These are phyloP conservation scores for Trichechus manatus DNA, from an alignment of 2,113 vertebrate species.

Conservation along the genomic window DNA sequence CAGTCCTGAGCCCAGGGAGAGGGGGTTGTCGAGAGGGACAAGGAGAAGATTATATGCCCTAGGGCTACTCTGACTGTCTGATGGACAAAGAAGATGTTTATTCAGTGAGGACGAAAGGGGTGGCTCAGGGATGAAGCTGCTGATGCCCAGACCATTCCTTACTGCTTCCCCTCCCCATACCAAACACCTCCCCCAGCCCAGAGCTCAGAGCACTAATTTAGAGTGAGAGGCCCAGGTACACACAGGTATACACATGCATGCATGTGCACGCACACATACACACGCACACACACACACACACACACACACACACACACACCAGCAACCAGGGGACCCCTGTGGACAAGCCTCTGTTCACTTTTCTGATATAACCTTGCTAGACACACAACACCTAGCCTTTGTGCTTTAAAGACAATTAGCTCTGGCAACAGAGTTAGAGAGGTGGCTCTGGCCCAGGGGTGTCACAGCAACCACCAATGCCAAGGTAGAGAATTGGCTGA, in stretches of 20 bases:
- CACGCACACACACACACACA: neutral
- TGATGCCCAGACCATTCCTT: neutral
- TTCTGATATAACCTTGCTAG: neutral
- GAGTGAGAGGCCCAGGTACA: neutral
- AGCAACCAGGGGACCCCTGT: neutral
- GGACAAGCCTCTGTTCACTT: neutral
- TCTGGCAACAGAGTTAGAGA: neutral
- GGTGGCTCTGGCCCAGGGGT: constrained; percentile 19
- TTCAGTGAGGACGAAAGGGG: neutral
- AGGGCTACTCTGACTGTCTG: neutral
- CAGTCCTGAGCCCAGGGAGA: neutral
- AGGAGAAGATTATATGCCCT: neutral
- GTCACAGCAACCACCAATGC: neutral
- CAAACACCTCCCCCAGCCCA: neutral
- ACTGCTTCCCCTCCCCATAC: neutral
- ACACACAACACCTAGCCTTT: neutral
- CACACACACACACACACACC: neutral
- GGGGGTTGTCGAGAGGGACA: neutral
- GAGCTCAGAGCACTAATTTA: neutral
- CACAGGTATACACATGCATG: neutral
- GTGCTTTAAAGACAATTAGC: constrained; percentile 58
- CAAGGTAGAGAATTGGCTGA: neutral
- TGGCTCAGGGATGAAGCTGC: neutral
- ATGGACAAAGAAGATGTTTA: constrained; percentile 50
- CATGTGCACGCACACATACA: neutral